Evolutionary conservation across 2,797 vertebrate species (phyloP), one percentile per base, ranked within the genome.

Genomic region (Phataginus tetradactyla): DNA sequence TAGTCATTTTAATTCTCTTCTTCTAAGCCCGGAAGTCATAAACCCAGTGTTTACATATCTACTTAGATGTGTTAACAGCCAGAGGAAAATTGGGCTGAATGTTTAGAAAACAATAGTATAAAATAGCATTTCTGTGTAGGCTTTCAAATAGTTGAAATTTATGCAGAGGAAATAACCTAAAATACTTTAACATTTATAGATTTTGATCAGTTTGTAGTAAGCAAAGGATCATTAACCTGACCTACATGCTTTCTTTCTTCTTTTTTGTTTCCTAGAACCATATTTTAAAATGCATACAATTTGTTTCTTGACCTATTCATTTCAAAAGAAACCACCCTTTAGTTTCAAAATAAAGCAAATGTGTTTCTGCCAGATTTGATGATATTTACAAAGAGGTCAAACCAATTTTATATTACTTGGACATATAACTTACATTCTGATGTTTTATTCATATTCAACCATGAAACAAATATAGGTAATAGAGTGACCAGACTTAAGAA

Each of bases 401-500:
- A 81, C 15, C 51, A 37, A 21, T 95, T 98, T 97, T 95, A 78
- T 49, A 5, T 63, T 84, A 75, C 71, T 63, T 68, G 59, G 32
- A 69, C 11, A 88, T 89, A 91, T 34, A 96, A 59, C 27, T 96
- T 13, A 87, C 72, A 34, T 96, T 87, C 42, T 72, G 42, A 94
- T 91, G 20, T 86, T 97, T 97, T 95, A 85, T 95, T 97, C 94
- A 87, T 93, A 90, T n/a, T 87, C 4, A 71, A 12, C 21, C 34
- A 75, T 92, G 88, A 95, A 97, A 96, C 84, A 97, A 90, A 96
- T 90, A 83, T 9, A 79, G 69, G 85, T 93, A 96, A 89, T 77
- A 86, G 8, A 95, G 57, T 90, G 51, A 1, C 51, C 8, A 96
- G 29, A 97, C 64, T 79, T 91, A 94, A 85, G 49, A 86, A 95